phyloP scores from a whole-genome alignment of 1,140 invertebrate genomes.

The Brachionus asplanchnoidis region DNA sequence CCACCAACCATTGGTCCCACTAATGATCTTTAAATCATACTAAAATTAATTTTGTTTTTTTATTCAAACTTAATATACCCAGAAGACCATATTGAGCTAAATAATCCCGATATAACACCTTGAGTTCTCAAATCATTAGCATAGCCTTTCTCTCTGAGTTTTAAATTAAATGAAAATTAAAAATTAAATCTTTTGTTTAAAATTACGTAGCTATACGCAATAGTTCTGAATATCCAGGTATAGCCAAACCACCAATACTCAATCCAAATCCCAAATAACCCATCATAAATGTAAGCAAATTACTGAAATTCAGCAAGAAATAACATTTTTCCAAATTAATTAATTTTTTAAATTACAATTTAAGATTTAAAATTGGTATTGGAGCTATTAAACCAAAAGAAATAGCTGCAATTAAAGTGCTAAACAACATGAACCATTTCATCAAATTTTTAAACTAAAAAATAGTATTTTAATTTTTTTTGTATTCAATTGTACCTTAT shows the following conservation, averaged over 20 bases:
- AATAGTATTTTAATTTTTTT: background rate
- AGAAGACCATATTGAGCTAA: slow-evolving; percentile 26
- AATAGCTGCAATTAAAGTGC: background rate
- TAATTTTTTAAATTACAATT: background rate
- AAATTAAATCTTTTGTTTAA: background rate
- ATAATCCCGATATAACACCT: slow-evolving; percentile 25
- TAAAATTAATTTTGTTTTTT: background rate
- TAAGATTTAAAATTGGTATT: background rate
- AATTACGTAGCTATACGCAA: background rate
- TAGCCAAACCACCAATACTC: slow-evolving; percentile 27
- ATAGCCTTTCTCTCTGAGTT: background rate
- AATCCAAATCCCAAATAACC: slow-evolving; percentile 5
- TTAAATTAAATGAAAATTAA: background rate
- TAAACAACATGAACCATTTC: background rate
- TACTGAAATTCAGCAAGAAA: background rate
- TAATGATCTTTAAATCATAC: background rate
- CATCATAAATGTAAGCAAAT: background rate
- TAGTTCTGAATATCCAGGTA: slow-evolving; percentile 32
- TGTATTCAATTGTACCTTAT: slow-evolving; percentile 29
- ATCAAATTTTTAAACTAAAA: slow-evolving; percentile 9
- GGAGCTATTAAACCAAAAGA: slow-evolving; percentile 19
- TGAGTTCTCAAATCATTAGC: slow-evolving; percentile 25
- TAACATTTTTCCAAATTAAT: background rate
- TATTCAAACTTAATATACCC: background rate
- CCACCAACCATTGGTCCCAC: slow-evolving; percentile 1